Conservation (phyloP, 1,140 invertebrate species). For the Saxidomus purpurata region DNA sequence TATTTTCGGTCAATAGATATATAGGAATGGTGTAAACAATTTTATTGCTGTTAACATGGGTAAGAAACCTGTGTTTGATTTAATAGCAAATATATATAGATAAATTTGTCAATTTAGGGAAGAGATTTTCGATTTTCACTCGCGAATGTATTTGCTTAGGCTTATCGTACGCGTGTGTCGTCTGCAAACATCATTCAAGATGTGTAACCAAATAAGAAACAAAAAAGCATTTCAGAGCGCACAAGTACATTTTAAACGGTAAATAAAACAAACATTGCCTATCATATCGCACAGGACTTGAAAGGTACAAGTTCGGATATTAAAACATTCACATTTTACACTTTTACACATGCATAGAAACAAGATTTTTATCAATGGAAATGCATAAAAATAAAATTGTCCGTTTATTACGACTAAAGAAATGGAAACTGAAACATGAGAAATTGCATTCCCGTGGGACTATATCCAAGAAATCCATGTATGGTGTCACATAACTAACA, state of each 20-base stretch:
- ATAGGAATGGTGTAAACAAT: slow-evolving; percentile 57
- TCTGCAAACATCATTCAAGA: slow-evolving; percentile 43
- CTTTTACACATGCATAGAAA: no score
- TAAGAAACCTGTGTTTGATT: slow-evolving; percentile 56
- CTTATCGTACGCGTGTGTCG: slow-evolving; percentile 52
- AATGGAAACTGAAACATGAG: no score
- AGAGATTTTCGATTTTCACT: slow-evolving; percentile 67
- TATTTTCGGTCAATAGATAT: slow-evolving; percentile 50
- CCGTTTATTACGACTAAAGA: no score
- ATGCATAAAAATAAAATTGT: no score
- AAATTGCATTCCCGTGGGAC: no score
- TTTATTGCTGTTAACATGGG: slow-evolving; percentile 60
- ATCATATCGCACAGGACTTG: neutral
- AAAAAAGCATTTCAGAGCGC: neutral
- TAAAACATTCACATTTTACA: no score
- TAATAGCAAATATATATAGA: slow-evolving; percentile 64
- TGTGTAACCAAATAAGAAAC: slow-evolving; percentile 37
- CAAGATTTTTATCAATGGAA: no score
- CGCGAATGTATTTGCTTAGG: slow-evolving; percentile 62
- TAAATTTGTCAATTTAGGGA: slow-evolving; percentile 70
- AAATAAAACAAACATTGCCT: neutral
- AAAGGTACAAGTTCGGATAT: neutral
- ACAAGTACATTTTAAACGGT: neutral
- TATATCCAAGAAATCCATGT: no score
- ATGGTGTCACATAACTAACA: no score